Evolutionary conservation across 1,140 invertebrate species (phyloP).

Genomic region (Neodiprion fabricii): DNA sequence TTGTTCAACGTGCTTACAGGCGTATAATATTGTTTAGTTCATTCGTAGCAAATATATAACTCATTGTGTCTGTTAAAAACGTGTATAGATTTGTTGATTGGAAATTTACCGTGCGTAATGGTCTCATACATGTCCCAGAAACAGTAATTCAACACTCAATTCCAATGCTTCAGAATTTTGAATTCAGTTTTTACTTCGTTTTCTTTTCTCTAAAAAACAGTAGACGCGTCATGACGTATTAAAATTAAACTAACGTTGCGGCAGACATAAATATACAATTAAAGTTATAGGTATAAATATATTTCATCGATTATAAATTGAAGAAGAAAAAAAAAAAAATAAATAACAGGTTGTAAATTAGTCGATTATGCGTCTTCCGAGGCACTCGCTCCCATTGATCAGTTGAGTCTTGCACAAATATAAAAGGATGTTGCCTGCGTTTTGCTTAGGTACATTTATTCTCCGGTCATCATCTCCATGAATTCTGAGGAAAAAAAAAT

Average conservation of each 20-base stretch:
- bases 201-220: not conserved
- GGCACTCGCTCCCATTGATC: conserved; percentile 12
- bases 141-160: conserved; percentile 16
- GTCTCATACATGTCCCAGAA: conserved; percentile 9
- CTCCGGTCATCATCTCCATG: conserved; percentile 96
- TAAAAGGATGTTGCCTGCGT: conserved; percentile 25
- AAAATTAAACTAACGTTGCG: not conserved
- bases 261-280: not conserved
- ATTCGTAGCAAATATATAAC: conserved; percentile 11
- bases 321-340: conserved; percentile 12
- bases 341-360: conserved; percentile 21
- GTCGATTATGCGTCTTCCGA: conserved; percentile 8
- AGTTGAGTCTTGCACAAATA: conserved; percentile 9
- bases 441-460: conserved; percentile 65
- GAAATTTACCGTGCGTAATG: not conserved
- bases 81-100: conserved; percentile 15
- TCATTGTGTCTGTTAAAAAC: conserved; percentile 8
- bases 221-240: conserved; percentile 30
- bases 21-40: not conserved
- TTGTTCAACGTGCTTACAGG: not conserved
- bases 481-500: conserved; percentile 78
- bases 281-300: not conserved
- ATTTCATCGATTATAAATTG: not conserved
- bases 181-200: too few relatives aligned
- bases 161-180: conserved; percentile 17